These are phyloP conservation scores for Hemiscyllium ocellatum DNA, from an alignment of 2,113 vertebrate species.

Conservation along the genomic window DNA sequence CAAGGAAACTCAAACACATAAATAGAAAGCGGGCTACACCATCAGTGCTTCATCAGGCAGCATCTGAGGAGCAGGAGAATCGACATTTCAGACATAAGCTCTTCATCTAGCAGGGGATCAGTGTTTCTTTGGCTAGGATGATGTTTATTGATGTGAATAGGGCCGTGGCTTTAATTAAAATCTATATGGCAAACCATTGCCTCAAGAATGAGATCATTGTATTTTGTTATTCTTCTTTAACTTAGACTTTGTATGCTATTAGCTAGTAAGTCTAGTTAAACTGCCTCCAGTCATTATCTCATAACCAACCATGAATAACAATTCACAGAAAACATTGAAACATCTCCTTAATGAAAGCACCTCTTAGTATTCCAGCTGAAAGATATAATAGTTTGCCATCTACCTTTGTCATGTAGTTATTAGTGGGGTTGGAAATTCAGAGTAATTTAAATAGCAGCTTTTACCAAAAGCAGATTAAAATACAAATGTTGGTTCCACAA, in stretches of 20 bases:
- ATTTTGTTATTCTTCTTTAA: not conserved
- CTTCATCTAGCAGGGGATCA: too few species aligned
- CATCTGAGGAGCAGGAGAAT: too few species aligned
- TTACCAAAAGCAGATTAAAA: constrained; percentile 4
- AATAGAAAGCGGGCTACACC: too few species aligned
- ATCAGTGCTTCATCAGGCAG: too few species aligned
- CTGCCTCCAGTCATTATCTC: not conserved
- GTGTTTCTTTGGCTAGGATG: too few species aligned
- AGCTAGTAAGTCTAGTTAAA: not conserved
- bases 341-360: not conserved
- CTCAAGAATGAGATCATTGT: not conserved
- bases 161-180: not conserved
- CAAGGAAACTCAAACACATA: too few species aligned
- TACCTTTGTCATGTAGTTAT: not conserved
- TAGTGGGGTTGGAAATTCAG: not conserved
- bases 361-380: not conserved
- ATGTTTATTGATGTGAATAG: too few species aligned
- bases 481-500: not conserved
- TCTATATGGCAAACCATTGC: not conserved
- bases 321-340: not conserved
- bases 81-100: too few species aligned
- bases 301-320: not conserved
- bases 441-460: not conserved
- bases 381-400: not conserved
- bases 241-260: not conserved